A percentile compares a stretch with the other conserved stretches of the same genome.
phyloP scores from a whole-genome alignment of 2,888 invertebrate genomes.

The Conistra vaccinii region DNA sequence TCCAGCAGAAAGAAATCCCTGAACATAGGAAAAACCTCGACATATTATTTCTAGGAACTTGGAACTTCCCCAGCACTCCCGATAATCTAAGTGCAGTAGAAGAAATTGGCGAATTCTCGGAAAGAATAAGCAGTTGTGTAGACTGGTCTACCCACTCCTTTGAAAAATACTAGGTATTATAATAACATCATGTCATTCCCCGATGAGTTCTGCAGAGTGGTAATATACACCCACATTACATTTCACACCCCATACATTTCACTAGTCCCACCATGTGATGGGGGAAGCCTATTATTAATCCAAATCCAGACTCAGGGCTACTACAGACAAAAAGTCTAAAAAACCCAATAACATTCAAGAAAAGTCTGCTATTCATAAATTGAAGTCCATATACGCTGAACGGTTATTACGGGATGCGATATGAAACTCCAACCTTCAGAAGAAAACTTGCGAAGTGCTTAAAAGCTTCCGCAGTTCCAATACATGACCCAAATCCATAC shows the following conservation, averaged over 20 bases:
- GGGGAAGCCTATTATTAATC: neutral
- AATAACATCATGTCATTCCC: neutral
- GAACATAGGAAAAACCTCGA: neutral
- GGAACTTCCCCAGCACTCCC: neutral
- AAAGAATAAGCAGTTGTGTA: neutral
- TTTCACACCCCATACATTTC: too few relatives aligned
- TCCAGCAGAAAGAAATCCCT: neutral
- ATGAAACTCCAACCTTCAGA: slow-evolving; percentile 1
- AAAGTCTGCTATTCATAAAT: neutral
- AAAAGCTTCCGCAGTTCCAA: slow-evolving; percentile 29
- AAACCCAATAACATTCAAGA: neutral
- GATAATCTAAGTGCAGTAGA: too few relatives aligned
- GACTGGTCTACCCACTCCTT: neutral
- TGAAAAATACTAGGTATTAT: neutral
- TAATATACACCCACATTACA: neutral
- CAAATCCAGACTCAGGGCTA: neutral
- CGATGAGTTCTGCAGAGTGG: neutral
- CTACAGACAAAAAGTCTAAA: neutral
- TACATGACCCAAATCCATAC: slow-evolving; percentile 29
- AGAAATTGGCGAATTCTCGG: neutral
- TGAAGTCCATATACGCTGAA: slow-evolving; percentile 2
- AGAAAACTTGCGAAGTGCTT: slow-evolving; percentile 37
- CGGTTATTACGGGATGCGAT: slow-evolving; percentile 1
- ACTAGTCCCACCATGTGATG: neutral
- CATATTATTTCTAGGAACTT: neutral